A percentile compares a stretch with the other conserved stretches of the same genome.
These are phyloP conservation scores for Fukomys damarensis DNA, from an alignment of 2,113 vertebrate genomes.

Conservation along the genomic window DNA sequence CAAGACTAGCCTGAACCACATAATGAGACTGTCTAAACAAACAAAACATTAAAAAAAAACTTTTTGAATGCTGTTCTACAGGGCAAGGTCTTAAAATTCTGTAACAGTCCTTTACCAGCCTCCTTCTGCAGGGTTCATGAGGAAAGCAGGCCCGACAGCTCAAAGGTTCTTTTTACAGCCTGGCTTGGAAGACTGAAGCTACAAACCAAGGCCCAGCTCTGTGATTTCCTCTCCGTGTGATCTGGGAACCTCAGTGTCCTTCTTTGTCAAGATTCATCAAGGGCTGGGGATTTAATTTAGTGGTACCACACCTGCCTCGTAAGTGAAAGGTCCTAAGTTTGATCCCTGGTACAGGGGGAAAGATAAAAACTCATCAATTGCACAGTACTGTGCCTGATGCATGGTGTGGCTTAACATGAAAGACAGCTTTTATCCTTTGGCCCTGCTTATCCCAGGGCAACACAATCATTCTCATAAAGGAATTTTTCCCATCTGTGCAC, in stretches of 20 bases:
- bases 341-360: too few species aligned
- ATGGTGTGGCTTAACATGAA: not conserved
- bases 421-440: not conserved
- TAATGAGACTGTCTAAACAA: not conserved
- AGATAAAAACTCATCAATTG: not conserved
- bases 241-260: not conserved
- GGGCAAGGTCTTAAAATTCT: not conserved
- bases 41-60: too few species aligned
- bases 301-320: too few species aligned
- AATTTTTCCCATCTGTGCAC: not conserved
- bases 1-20: not conserved
- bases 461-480: not conserved
- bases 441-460: not conserved
- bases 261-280: not conserved
- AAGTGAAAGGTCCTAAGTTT: too few species aligned
- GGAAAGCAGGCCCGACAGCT: not conserved
- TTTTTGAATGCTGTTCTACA: not conserved
- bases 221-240: not conserved
- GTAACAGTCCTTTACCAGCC: not conserved
- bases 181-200: not conserved
- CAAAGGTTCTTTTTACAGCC: not conserved
- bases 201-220: not conserved
- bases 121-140: not conserved
- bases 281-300: too few species aligned
- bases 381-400: fast-evolving